Evolutionary conservation across 2,797 vertebrate genomes (phyloP).

Genomic region (Microctenopoma stevenorrisi): DNA sequence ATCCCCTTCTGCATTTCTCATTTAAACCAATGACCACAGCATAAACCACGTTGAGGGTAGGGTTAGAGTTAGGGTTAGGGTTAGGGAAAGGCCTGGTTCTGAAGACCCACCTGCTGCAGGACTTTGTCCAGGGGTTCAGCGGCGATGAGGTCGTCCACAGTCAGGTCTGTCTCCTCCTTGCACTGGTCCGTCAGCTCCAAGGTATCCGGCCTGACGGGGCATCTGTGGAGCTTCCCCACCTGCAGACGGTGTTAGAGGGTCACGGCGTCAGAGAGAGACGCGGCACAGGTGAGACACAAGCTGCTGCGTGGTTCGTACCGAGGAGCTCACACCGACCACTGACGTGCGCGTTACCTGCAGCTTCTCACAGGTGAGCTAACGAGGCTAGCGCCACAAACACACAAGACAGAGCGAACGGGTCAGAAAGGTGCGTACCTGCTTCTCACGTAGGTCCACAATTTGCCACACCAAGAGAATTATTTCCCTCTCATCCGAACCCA

Average conservation of each 20-base stretch:
- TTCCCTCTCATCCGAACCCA: slow-evolving; percentile 99
- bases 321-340: too few relatives aligned
- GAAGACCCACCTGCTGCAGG: slow-evolving; percentile 90
- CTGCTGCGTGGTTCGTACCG: too few relatives aligned
- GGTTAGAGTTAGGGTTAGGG: too few relatives aligned
- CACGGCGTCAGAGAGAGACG: slow-evolving; percentile 40
- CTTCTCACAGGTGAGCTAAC: too few relatives aligned
- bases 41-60: neutral
- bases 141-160: slow-evolving; percentile 86
- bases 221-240: slow-evolving; percentile 93
- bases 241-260: slow-evolving; percentile 78
- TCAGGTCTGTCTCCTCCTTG: slow-evolving; percentile 90
- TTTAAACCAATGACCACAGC: too few relatives aligned
- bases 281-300: too few relatives aligned
- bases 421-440: slow-evolving; percentile 92
- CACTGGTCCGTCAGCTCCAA: slow-evolving; percentile 91
- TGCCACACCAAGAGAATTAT: slow-evolving; percentile 99
- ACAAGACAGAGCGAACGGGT: slow-evolving; percentile 77
- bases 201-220: slow-evolving; percentile 91
- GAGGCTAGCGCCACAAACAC: too few relatives aligned
- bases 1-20: slow-evolving; percentile 20
- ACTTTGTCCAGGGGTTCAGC: slow-evolving; percentile 93
- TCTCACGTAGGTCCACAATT: slow-evolving; percentile 97
- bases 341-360: too few relatives aligned
- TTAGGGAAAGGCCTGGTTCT: neutral